Percentiles rank a stretch among this genome's conserved stretches.
phyloP scores from a whole-genome alignment of 2,888 invertebrate species.

The Spatulosminthurus flaviceps region DNA sequence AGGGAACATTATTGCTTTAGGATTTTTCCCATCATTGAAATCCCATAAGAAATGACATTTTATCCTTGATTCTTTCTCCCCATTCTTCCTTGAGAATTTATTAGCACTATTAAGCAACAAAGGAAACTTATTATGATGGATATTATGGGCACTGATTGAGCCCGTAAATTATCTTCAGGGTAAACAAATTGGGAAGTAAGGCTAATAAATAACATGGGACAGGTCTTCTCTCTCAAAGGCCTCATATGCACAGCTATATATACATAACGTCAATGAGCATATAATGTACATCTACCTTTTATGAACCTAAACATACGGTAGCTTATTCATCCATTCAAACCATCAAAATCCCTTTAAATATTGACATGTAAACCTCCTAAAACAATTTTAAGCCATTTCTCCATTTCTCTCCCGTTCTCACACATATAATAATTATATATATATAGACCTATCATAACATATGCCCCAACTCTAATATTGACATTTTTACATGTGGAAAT shows the following conservation, averaged over 20 bases:
- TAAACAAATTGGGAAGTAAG: slow-evolving; percentile 40
- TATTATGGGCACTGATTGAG: slow-evolving; percentile 57
- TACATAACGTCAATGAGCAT: neutral
- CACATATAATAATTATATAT: neutral
- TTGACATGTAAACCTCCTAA: neutral
- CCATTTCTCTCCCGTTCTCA: neutral
- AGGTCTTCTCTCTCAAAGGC: neutral
- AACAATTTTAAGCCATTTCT: neutral
- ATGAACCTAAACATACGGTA: too few species aligned
- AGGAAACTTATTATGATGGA: slow-evolving; percentile 61
- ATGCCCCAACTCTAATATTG: neutral
- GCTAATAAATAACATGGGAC: slow-evolving; percentile 45
- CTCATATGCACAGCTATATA: neutral
- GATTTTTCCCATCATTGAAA: slow-evolving; percentile 42
- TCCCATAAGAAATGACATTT: slow-evolving; percentile 39
- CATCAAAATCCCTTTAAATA: too few species aligned
- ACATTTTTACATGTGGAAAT: neutral
- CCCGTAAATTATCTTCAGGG: slow-evolving; percentile 54
- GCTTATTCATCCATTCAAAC: too few species aligned
- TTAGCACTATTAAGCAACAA: slow-evolving; percentile 8
- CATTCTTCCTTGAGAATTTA: neutral
- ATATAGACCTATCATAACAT: too few species aligned
- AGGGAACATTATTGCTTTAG: neutral
- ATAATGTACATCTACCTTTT: neutral
- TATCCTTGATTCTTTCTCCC: neutral